These are phyloP conservation scores for Notolepis coatsorum DNA, from an alignment of 2,797 vertebrate species.

Conservation along the genomic window DNA sequence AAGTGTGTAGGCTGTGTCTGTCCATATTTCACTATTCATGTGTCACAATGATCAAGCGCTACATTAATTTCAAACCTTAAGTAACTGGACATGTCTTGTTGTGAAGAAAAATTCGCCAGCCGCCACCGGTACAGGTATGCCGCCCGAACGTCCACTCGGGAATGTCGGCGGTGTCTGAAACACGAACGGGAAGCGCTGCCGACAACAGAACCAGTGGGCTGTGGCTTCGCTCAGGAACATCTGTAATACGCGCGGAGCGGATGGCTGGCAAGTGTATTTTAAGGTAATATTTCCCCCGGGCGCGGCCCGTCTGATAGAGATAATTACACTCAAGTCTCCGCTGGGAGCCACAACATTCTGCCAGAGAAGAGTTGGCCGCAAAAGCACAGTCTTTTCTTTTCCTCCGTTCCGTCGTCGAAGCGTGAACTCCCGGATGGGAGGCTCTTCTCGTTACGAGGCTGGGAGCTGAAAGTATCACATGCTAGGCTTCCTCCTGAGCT, in stretches of 20 bases:
- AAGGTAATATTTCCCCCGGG: conserved; percentile 76
- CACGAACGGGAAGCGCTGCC: conserved; percentile 51
- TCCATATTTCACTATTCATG: no score
- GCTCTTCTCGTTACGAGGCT: conserved; percentile 74
- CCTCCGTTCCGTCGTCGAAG: conserved; percentile 66
- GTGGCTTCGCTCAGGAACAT: conserved; percentile 72
- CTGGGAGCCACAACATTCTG: conserved; percentile 64
- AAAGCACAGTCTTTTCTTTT: conserved; percentile 47
- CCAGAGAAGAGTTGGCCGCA: conserved; percentile 63
- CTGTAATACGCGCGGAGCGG: conserved; percentile 68
- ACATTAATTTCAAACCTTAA: no score
- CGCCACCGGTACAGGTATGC: no score
- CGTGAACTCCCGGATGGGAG: conserved; percentile 67
- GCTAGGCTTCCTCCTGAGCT: conserved; percentile 41
- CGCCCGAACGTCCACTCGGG: no score
- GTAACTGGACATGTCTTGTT: no score
- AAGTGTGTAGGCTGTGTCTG: no score
- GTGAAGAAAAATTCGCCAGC: no score
- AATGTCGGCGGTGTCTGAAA: no score
- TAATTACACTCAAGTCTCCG: conserved; percentile 76
- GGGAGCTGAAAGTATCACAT: conserved; percentile 65
- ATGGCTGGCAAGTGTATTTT: conserved; percentile 74
- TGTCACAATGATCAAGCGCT: no score
- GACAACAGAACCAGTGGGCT: conserved; percentile 57
- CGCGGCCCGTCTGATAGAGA: conserved; percentile 75